phyloP scores from a whole-genome alignment of 2,888 invertebrate species.

The Phortica okadai region DNA sequence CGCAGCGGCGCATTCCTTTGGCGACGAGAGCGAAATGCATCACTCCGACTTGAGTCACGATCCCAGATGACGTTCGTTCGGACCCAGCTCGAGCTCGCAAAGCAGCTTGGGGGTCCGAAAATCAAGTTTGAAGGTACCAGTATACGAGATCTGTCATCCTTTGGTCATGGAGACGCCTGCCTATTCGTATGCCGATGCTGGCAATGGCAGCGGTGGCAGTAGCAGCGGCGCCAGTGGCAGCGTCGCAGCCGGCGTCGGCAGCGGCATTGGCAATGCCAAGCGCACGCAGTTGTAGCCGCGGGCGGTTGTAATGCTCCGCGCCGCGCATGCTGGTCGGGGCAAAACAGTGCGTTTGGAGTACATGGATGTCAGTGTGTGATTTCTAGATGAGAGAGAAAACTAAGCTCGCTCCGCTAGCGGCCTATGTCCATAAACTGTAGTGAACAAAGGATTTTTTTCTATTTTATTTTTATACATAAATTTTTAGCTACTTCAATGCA shows the following conservation, averaged over 20 bases:
- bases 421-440: too few species aligned
- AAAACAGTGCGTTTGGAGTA: slow-evolving; percentile 62
- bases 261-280: slow-evolving; percentile 42
- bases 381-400: background rate
- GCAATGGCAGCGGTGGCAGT: slow-evolving; percentile 42
- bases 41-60: slow-evolving; percentile 75
- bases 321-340: slow-evolving; percentile 50
- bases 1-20: slow-evolving; percentile 78
- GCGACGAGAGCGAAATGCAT: slow-evolving; percentile 79
- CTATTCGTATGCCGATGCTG: slow-evolving; percentile 67
- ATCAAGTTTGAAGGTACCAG: slow-evolving; percentile 73
- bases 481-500: background rate
- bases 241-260: slow-evolving; percentile 26
- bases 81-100: slow-evolving; percentile 73
- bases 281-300: slow-evolving; percentile 70
- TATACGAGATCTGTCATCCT: slow-evolving; percentile 77
- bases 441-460: background rate
- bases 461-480: background rate
- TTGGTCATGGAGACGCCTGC: slow-evolving; percentile 75
- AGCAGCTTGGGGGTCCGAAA: slow-evolving; percentile 74
- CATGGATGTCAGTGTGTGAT: slow-evolving; percentile 59
- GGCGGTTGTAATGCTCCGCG: slow-evolving; percentile 54
- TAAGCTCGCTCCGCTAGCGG: background rate
- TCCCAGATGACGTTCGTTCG: slow-evolving; percentile 79
- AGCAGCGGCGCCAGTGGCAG: slow-evolving; percentile 39